Evolutionary conservation across 2,113 vertebrate genomes (phyloP), one percentile per base, ranked within the genome.

Genomic region (Otis tarda): DNA sequence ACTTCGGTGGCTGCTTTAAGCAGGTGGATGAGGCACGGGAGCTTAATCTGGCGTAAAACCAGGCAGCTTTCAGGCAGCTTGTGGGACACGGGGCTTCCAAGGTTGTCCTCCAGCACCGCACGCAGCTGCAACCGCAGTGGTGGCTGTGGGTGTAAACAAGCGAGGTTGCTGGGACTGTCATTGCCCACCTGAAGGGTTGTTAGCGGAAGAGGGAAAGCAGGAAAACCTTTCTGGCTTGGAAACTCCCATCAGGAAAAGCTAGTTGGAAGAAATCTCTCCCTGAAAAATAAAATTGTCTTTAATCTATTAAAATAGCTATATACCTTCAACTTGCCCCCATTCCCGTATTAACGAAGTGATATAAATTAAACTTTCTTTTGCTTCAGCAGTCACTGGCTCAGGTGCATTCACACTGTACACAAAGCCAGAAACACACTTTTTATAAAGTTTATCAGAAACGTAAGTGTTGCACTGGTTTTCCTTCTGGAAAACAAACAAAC

Each of bases 131-230:
- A 9, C 0, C 5, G 41, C 41, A 41, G 13, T 41, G 12, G 9
- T 27, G 15, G 14, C 22, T 12, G 33, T 0, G 5, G 16, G 23
- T 47, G 47, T 25, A 39, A 89, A 67, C 10, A 60, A 24, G 8
- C 0, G 1, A 7, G 10, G 20, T 8, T 9, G 7, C 35, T 18
- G 63, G 15, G 45, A 7, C 0, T 1, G 31, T 25, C 56, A 2
- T 9, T 27, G 67, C 25, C 39, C 61, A 47, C 18, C 70, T 24
- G 41, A 57, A 41, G 21, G 41, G 59, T 4, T 81, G 9, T 10
- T 9, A 12, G 35, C 1, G 3, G 41, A 27, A 0, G 3, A 75
- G 14, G 43, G 43, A 60, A 56, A 45, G 50, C 8, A 47, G 19
- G 59, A 50, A 61, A 91, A 43, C 3, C 3, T 13, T 45, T 33